phyloP scores from a whole-genome alignment of 92 coral and sea anemone species.

The Chrysogorgia sp. region DNA sequence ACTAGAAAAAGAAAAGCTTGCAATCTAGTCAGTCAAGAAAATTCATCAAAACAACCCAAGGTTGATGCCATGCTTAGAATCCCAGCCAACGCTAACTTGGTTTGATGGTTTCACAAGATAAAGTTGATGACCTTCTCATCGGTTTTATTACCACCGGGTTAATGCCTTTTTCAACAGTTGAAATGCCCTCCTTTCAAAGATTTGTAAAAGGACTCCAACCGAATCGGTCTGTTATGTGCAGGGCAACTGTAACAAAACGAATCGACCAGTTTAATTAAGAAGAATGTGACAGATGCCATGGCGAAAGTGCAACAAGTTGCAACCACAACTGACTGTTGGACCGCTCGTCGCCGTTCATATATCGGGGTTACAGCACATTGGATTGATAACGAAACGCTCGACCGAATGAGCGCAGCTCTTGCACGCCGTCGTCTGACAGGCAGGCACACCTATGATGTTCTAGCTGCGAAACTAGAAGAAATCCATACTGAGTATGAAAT shows the following conservation, averaged over 20 bases:
- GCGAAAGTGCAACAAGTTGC: conserved; percentile 1
- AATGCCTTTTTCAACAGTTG: too few species aligned
- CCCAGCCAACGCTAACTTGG: conserved; percentile 13
- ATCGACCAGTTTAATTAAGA: background rate
- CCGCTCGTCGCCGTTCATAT: too few species aligned
- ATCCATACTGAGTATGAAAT: too few species aligned
- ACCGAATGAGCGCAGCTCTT: too few species aligned
- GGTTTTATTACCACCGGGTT: background rate
- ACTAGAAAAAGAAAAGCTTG: conserved; percentile 11
- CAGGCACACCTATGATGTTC: too few species aligned
- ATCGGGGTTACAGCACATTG: too few species aligned
- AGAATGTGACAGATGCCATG: conserved; percentile 5
- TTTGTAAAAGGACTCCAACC: background rate
- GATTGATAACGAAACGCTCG: too few species aligned
- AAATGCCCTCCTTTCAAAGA: conserved; percentile 5
- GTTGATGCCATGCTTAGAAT: background rate
- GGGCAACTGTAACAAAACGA: conserved; percentile 7
- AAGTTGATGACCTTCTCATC: conserved; percentile 1
- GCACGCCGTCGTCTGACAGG: too few species aligned
- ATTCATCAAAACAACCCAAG: conserved; percentile 7
- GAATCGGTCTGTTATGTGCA: conserved; percentile 2
- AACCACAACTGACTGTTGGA: too few species aligned
- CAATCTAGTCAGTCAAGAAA: background rate
- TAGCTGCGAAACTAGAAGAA: too few species aligned
- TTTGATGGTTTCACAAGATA: conserved; percentile 3